A percentile compares a stretch with the other conserved stretches of the same genome.
Evolutionary conservation across 2,113 vertebrate species (phyloP).

Genomic region (Cryptomyrus ogoouensis): DNA sequence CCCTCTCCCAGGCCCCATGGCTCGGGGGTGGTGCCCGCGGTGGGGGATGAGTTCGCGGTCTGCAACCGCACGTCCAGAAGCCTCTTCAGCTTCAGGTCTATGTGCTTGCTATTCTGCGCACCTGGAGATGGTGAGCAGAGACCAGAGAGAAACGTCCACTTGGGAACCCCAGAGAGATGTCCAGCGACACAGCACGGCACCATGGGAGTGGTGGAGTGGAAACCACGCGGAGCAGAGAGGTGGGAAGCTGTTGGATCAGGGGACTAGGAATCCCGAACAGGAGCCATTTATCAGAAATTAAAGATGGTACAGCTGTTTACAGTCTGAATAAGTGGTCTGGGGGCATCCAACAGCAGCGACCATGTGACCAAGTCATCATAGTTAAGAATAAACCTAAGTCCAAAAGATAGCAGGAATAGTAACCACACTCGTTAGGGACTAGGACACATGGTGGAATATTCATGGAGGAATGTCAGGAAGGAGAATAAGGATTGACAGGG

Average conservation of each 20-base stretch:
- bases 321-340: not conserved
- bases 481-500: not conserved
- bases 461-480: not conserved
- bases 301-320: not conserved
- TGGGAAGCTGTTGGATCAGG: not conserved
- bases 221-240: not conserved
- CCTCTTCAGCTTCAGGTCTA: conserved; percentile 88
- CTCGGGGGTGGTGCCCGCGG: conserved; percentile 50
- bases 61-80: conserved; percentile 75
- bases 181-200: not conserved
- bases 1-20: conserved; percentile 53
- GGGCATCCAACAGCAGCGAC: not conserved
- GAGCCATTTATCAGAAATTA: conserved; percentile 32
- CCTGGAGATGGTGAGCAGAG: conserved; percentile 50
- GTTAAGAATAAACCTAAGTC: not conserved
- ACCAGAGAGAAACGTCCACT: not conserved
- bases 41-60: conserved; percentile 65
- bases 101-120: conserved; percentile 76
- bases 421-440: not conserved
- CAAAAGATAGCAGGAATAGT: not conserved
- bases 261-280: conserved; percentile 21
- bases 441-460: not conserved
- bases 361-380: not conserved
- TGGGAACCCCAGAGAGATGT: not conserved
- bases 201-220: not conserved